Conservation (phyloP, 2,888 invertebrate species). For the Nowickia ferox region DNA sequence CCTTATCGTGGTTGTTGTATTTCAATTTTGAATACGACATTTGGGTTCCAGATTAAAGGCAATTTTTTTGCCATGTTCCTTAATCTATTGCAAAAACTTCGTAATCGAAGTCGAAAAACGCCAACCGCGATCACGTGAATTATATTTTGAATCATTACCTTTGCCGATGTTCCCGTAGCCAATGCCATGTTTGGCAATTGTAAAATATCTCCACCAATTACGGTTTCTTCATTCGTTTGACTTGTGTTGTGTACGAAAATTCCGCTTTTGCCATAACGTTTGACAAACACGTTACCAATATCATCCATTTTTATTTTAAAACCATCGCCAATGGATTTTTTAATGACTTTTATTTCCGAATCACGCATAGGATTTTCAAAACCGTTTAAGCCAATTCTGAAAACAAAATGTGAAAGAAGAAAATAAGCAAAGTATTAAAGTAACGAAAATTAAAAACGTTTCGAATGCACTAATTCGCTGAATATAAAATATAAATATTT, state of each 20-base stretch:
- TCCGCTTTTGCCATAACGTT: slow-evolving; percentile 87
- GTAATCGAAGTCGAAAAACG: not conserved
- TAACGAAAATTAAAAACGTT: no score
- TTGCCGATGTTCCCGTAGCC: slow-evolving; percentile 86
- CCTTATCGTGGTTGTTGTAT: not conserved
- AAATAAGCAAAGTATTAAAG: not conserved
- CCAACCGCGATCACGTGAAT: no score
- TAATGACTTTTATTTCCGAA: slow-evolving; percentile 94
- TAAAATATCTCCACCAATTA: slow-evolving; percentile 88
- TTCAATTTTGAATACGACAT: no score
- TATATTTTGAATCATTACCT: slow-evolving; percentile 82
- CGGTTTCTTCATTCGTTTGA: slow-evolving; percentile 84
- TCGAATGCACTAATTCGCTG: no score
- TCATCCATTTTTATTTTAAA: slow-evolving; percentile 90
- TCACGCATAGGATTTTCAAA: slow-evolving; percentile 98
- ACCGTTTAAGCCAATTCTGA: slow-evolving; percentile 96
- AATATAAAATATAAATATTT: no score
- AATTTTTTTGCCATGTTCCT: not conserved
- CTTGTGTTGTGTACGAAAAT: slow-evolving; percentile 86
- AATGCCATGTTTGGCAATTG: slow-evolving; percentile 87
- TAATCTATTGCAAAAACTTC: not conserved
- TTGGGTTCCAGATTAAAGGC: not conserved
- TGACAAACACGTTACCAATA: slow-evolving; percentile 88
- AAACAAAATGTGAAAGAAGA: slow-evolving; percentile 16
- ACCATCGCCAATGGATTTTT: slow-evolving; percentile 94